phyloP scores from a whole-genome alignment of 1,140 invertebrate species.

The Ganaspis sp. region DNA sequence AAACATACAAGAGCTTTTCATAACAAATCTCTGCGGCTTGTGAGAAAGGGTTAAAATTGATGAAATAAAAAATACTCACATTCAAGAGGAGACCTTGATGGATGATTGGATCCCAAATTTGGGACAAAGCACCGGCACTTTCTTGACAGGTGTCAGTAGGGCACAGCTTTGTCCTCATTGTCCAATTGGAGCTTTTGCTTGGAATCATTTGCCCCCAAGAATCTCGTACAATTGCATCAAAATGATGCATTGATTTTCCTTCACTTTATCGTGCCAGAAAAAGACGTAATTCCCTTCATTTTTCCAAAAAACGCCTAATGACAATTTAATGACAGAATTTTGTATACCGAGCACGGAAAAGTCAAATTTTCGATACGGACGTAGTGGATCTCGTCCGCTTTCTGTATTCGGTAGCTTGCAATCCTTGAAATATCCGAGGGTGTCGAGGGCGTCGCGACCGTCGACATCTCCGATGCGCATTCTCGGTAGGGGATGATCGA shows the following conservation, averaged over 20 bases:
- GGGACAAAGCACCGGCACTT: slow-evolving; percentile 51
- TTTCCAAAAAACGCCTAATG: not conserved
- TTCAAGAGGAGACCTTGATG: slow-evolving; percentile 48
- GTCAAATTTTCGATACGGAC: slow-evolving; percentile 29
- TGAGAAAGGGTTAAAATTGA: not conserved
- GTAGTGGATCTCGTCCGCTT: slow-evolving; percentile 42
- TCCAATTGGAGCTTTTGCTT: slow-evolving; percentile 7
- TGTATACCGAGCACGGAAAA: not conserved
- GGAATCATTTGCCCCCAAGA: not conserved
- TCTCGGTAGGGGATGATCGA: slow-evolving; percentile 57
- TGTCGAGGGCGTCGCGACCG: slow-evolving; percentile 55
- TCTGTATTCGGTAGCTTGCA: slow-evolving; percentile 30
- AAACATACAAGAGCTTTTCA: too few relatives aligned
- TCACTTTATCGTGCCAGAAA: not conserved
- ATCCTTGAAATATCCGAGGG: slow-evolving; percentile 42
- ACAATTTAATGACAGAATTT: not conserved
- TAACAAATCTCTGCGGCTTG: not conserved
- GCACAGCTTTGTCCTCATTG: slow-evolving; percentile 36
- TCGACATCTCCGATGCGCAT: slow-evolving; percentile 59
- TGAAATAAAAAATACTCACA: slow-evolving; percentile 53
- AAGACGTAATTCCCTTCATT: not conserved
- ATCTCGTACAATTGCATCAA: not conserved
- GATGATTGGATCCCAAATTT: slow-evolving; percentile 36
- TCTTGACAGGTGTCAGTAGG: slow-evolving; percentile 51
- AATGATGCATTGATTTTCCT: not conserved